Percentiles rank a stretch among this genome's conserved stretches.
Conservation (phyloP, 2,797 vertebrate genomes). For the Hippoglossus hippoglossus region DNA sequence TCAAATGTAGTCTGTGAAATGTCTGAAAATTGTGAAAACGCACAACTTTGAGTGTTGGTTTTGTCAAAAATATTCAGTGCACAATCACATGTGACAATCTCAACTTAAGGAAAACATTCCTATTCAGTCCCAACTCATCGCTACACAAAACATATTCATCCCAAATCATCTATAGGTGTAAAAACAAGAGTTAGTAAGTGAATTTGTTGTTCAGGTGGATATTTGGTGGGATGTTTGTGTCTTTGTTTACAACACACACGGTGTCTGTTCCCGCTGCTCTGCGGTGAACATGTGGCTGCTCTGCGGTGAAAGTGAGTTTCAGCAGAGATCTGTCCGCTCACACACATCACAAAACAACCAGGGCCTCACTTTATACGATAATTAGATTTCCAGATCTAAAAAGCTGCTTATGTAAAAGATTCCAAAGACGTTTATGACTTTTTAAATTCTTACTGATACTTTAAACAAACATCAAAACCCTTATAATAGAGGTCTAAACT, state of each 20-base stretch:
- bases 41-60: not conserved
- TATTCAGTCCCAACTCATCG: no score
- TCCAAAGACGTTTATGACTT: no score
- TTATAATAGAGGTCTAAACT: not conserved
- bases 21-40: not conserved
- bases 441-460: not conserved
- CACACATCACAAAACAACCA: constrained; percentile 15
- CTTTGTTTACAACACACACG: no score
- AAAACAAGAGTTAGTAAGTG: no score
- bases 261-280: constrained; percentile 14
- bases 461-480: not conserved
- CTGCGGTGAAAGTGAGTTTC: constrained; percentile 25
- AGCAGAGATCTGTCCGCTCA: constrained; percentile 41
- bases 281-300: constrained; percentile 27
- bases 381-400: constrained; percentile 5
- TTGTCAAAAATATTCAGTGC: not conserved
- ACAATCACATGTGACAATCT: no score
- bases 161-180: no score
- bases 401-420: not conserved
- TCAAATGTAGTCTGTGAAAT: not conserved
- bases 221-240: no score
- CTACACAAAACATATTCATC: no score
- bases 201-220: not conserved
- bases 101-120: no score
- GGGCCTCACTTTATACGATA: not conserved